Base-by-base conservation (phyloP, 2,113 vertebrate species). In the Xiphophorus hellerii region DNA sequence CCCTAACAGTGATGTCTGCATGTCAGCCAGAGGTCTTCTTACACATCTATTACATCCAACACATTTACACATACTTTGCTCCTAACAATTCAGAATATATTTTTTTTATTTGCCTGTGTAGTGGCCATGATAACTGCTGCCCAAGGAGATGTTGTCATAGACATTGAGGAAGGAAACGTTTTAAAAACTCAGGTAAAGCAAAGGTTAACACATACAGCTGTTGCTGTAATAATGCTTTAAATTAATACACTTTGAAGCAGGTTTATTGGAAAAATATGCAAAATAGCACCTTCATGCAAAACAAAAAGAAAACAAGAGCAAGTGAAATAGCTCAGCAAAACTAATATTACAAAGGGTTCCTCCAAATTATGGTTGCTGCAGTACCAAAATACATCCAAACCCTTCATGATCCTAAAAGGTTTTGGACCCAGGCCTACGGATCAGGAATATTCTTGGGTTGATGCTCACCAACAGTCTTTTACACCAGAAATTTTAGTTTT, bases 21-120 rank as follows among this genome's bases (percentile, higher is more conserved):
- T 96, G 58, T 95, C 96, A 62, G 88, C 96, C n/a, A 96, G 96
- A 97, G 96, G 97, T 99, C 90, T 6, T 1, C 35, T 71, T 35
- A 48, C 17, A 35, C 8, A 51, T 15, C 13, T 33, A n/a, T 31
- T 0, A 8, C 54, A 29, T 31, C 37, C 12, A 5, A 10, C 8
- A 58, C 1, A 25, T 58, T 58, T 48, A 65, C 10, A 60, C 25
- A 48, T 27, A 22, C 31, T 15, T 48, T 25, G 17, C 33, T 60
- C 8, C 22, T 35, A 2, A 72, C 29, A 60, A 7, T 25, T 5
- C 70, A 42, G n/a, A 44, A 28, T 20, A 7, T 14, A 62, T 3
- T 20, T 31, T 63, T 66, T 69, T 1, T n/a, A 5, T 77, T 37
- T 78, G 15, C 29, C 9, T 81, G 76, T 90, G 39, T 87, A 97